Evolutionary conservation across 2,888 invertebrate genomes (phyloP), one percentile per base, ranked within the genome.

Genomic region (Trissoscelio sp.): DNA sequence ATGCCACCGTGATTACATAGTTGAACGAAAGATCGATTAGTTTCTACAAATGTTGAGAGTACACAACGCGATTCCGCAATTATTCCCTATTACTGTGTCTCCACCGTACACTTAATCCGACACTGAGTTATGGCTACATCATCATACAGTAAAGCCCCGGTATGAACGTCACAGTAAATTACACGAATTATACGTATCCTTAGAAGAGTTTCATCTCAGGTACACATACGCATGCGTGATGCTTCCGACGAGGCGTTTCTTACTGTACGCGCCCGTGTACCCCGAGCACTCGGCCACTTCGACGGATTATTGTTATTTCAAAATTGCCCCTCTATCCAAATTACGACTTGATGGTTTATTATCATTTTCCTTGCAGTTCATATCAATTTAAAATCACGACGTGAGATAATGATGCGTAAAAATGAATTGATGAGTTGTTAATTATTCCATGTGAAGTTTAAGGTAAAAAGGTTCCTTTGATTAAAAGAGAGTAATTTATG

Each of bases 61-160:
- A 69, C 69, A 51, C 75, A 70, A 24, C 53, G 72, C 78, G 51
- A 80, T 83, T 73, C 67, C 77, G 70, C 83, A 81, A 83, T 81
- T 81, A 83, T 83, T 83, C 77, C 70, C 79, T 51, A 83, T 83
- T 83, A 81, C 83, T 28, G 60, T 80, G 74, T 78, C 78, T 72
- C 80, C 72, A 64, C 67, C 69, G 62, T 79, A 64, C 82, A 77
- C 79, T 79, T 83, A 78, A 83, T 83, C 80, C 78, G 80, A 79
- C 79, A 57, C 79, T 81, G 81, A 83, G 79, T 79, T 83, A 83
- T 73, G 42, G 72, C 67, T 72, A 62, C 70, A 74, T 81, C 75
- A 75, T 79, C 74, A 55, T 74, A 73, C 79, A 46, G 69, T 78
- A 64, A 75, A 79, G 70, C 60, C 69, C 75, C 55, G 55, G 48